These are phyloP conservation scores for Motacilla tschutschensis DNA, from an alignment of 2,113 vertebrate species.

Conservation along the genomic window DNA sequence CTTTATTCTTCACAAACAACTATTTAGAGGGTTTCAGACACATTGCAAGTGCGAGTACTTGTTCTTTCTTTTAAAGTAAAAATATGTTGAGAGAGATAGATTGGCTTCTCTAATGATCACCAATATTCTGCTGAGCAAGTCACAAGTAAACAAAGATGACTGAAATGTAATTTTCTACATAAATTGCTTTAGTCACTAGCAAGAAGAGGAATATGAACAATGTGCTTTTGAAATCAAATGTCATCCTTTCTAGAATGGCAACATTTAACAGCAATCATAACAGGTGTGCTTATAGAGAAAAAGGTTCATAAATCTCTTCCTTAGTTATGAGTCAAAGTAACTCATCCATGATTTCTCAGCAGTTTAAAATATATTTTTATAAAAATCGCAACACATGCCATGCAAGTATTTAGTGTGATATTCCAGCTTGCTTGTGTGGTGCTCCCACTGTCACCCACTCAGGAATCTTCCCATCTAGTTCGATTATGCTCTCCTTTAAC, in stretches of 20 bases:
- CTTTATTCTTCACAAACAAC: not conserved
- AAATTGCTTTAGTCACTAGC: not conserved
- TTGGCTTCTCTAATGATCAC: not conserved
- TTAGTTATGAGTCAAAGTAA: not conserved
- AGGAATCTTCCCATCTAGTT: not conserved
- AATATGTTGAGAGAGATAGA: rapidly evolving
- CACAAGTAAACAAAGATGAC: not conserved
- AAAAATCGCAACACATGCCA: not conserved
- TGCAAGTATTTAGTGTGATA: not conserved
- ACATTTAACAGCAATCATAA: not conserved
- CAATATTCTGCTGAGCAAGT: not conserved
- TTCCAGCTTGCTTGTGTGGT: not conserved
- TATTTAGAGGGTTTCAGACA: not conserved
- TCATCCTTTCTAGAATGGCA: not conserved
- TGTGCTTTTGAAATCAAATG: not conserved
- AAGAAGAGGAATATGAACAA: not conserved
- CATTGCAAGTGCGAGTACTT: rapidly evolving
- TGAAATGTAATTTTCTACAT: not conserved
- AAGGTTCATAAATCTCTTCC: not conserved
- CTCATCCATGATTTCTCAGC: not conserved
- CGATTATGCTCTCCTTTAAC: not conserved
- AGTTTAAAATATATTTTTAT: not conserved
- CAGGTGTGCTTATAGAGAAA: not conserved
- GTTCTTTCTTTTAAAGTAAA: not conserved
- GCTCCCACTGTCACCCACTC: not conserved